Conservation (phyloP, 2,797 vertebrate species). For the Meriones psammophilus region DNA sequence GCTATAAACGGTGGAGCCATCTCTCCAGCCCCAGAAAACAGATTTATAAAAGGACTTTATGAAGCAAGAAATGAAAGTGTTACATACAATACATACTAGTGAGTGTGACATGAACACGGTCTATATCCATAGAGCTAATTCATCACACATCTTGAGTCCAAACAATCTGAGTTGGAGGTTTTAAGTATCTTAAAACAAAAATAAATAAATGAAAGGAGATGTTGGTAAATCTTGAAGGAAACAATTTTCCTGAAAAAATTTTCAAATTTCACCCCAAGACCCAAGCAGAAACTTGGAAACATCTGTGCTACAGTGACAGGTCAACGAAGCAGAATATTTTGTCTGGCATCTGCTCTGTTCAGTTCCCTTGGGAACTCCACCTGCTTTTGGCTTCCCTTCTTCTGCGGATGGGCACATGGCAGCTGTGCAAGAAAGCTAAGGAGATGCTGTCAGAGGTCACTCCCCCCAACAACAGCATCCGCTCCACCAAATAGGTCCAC, state of each 20-base stretch:
- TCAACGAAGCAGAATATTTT: not conserved
- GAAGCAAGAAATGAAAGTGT: not conserved
- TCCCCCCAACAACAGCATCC: not conserved
- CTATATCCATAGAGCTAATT: too few relatives aligned
- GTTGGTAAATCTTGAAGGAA: not conserved
- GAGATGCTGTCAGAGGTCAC: not conserved
- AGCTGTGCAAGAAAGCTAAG: not conserved
- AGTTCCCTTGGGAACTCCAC: too few relatives aligned
- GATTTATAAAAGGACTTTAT: not conserved
- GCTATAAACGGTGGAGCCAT: not conserved
- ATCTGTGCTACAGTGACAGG: accelerated
- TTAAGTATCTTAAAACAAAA: not conserved
- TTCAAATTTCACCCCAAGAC: not conserved
- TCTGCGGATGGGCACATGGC: accelerated
- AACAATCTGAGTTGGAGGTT: not conserved
- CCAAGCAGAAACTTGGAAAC: not conserved
- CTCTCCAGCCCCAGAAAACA: not conserved
- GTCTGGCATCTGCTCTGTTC: not conserved
- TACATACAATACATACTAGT: not conserved
- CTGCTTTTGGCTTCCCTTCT: not conserved
- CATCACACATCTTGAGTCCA: not conserved
- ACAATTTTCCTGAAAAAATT: not conserved
- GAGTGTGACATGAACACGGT: not conserved
- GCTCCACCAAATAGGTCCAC: not conserved
- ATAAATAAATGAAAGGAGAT: not conserved